Evolutionary conservation across 2,113 vertebrate species (phyloP).

Genomic region (Sinosuthora webbiana): DNA sequence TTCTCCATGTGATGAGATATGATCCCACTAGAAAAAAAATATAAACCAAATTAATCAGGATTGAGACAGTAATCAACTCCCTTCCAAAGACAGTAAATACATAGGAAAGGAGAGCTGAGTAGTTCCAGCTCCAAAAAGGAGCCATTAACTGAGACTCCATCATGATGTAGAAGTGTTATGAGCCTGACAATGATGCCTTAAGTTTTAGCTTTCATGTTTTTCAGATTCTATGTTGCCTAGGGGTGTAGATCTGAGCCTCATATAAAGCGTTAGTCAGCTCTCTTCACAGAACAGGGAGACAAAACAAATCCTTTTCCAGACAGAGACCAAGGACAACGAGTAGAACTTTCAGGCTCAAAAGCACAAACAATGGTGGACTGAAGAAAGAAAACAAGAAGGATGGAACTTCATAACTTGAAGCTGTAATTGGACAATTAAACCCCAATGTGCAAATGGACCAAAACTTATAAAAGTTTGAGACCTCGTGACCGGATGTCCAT

Average conservation of each 20-base stretch:
- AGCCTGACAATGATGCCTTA: background rate
- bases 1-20: background rate
- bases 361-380: background rate
- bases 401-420: background rate
- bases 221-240: background rate
- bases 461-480: background rate
- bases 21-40: background rate
- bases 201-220: background rate
- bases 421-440: background rate
- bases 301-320: background rate
- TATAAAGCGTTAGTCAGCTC: background rate
- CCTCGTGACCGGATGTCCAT: background rate
- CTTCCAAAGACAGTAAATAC: background rate
- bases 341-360: background rate
- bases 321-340: rapidly evolving
- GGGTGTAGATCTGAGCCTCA: background rate
- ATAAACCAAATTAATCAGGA: background rate
- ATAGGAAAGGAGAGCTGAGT: background rate
- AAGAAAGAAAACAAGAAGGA: background rate
- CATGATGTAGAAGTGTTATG: rapidly evolving
- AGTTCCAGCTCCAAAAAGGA: background rate
- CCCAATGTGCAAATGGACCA: background rate
- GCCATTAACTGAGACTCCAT: background rate
- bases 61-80: background rate
- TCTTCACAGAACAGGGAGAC: background rate